Base-by-base conservation (phyloP, 2,888 invertebrate species). In the Mantis religiosa region DNA sequence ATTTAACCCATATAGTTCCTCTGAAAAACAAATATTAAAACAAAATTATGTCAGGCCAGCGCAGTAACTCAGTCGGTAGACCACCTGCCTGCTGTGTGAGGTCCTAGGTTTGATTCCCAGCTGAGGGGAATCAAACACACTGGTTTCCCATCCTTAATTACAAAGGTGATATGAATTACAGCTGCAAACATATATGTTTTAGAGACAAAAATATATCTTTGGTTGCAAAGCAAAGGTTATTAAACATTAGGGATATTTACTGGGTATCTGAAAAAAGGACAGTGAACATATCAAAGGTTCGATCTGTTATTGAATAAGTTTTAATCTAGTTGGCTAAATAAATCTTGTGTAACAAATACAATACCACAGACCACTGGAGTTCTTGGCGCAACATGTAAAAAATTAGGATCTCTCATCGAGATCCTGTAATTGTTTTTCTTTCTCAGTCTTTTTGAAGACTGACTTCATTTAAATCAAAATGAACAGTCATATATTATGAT, bases 321-420 rank as follows among this genome's bases (percentile, higher is more conserved):
- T 89, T 89, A 89, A 89, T 89, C 89, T 87, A 30, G 83, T 86
- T 87, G 87, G 82, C 87, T 87, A 87, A 87, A 82, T 87, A 87
- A 82, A 82, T 87, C 86, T 87, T 89, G 86, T 89, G 83, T 89
- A 89, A 89, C 89, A 89, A 89, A 89, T 89, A 89, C 89, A 88
- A 82, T 88, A 86, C 86, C 89, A 87, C 86, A 89, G 86, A 89
- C 83, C 89, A 87, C 81, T 87, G 82, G 87, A 87, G 87, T 34
- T 87, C 25, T 20, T 86, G 15, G 82, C 34, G n/a, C 87, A 25
- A 86, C 86, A 86, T 87, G 82, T 87, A 87, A 82, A 87, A 87
- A 87, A 82, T 82, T 82, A 4, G 87, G 82, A 34, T 82, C 34
- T 25, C 34, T 25, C 54, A 71, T 8, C 27, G 27, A 28, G 82